These are phyloP conservation scores for Drosophila paulistorum DNA, from an alignment of 1,140 invertebrate genomes.

Conservation along the genomic window DNA sequence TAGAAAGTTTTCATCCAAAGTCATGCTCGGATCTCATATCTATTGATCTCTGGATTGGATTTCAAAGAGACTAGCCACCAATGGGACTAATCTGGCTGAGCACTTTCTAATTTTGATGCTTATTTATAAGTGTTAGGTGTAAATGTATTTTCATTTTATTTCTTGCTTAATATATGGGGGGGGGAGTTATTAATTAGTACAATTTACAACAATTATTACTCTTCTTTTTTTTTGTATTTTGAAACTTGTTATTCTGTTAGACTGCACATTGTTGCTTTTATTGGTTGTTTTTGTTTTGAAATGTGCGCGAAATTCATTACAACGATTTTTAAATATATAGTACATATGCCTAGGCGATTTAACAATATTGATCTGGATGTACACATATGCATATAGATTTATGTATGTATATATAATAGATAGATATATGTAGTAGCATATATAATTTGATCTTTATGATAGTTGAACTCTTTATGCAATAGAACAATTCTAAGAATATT, in stretches of 20 bases:
- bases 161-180: constrained; percentile 32
- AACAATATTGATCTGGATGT: constrained; percentile 46
- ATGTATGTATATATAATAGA: constrained; percentile 28
- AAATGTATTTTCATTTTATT: constrained; percentile 43
- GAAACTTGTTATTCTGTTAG: constrained; percentile 13
- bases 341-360: constrained; percentile 55
- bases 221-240: neutral
- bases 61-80: neutral
- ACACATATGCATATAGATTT: constrained; percentile 39
- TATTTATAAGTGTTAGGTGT: constrained; percentile 45
- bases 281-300: constrained; percentile 33
- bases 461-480: constrained; percentile 75
- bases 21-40: constrained; percentile 16
- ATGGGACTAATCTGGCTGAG: neutral
- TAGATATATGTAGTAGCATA: constrained; percentile 44
- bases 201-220: constrained; percentile 74
- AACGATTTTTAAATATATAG: constrained; percentile 47
- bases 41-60: neutral
- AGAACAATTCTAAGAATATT: constrained; percentile 77
- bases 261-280: constrained; percentile 29
- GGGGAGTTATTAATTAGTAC: constrained; percentile 58
- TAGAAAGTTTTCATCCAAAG: constrained; percentile 19
- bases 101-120: constrained; percentile 26
- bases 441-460: constrained; percentile 40
- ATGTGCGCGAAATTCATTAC: constrained; percentile 53